Base-by-base conservation (phyloP, 2,888 invertebrate species). In the Catocala nupta region DNA sequence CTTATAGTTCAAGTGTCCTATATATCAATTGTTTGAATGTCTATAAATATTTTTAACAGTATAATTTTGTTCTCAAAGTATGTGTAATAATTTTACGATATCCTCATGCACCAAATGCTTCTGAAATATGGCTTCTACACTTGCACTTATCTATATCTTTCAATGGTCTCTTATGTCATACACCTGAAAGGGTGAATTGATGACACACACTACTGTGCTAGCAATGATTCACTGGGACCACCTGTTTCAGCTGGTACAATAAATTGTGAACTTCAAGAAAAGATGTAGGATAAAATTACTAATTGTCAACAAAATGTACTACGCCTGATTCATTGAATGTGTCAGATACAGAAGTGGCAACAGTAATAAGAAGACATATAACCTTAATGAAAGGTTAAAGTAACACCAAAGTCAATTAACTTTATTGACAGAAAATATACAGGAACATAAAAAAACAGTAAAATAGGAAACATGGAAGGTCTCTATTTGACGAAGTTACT, bases 171-270 rank as follows among this genome's bases (percentile, higher is more conserved):
- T 43, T 43, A 11, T 11, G n/a, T 43, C 9, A n/a, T 33, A 54
- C 11, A n/a, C 34, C n/a, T 12, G 25, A 25, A 48, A 12, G n/a
- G 49, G 25, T 48, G 36, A 48, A 7, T 13, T n/a, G n/a, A 48
- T 55, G 25, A 55, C 48, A 42, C 39, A 55, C 39, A 9, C 9
- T 47, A 16, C 16, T 16, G 16, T 16, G 25, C 4, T 25, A 8
- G n/a, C 13, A 48, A 43, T 49, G 56, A 11, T 39, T 49, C 56
- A 49, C 56, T 48, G 56, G 42, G 42, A 49, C 33, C 42, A 64
- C 25, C 43, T 55, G 34, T 57, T 45, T 8, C 4, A 56, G 12
- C 44, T 16, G 42, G 16, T 5, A 12, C n/a, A 56, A 56, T 53
- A 42, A 16, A 7, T 44, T 9, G 7, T 44, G 34, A 7, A 33